Evolutionary conservation across 2,888 invertebrate genomes (phyloP), one percentile per base, ranked within the genome.

Genomic region (Rhamnusium bicolor): DNA sequence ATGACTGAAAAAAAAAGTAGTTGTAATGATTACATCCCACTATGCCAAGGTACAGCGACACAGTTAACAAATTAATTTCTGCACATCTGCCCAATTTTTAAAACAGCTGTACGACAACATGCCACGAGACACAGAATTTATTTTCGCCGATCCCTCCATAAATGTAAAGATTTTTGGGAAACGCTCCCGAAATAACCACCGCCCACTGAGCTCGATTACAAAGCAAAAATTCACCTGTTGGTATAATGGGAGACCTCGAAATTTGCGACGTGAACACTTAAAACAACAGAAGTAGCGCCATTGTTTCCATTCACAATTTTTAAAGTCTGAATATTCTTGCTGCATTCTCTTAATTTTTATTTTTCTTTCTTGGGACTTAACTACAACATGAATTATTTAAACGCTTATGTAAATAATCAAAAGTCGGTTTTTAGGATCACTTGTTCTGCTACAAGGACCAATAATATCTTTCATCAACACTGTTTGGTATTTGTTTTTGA

Each of bases 131-230:
- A 8, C 8, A 14, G 29, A 29, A 46, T 27, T 46, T 46, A 61
- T 61, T 61, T 46, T 61, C 14, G 46, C 7, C 14, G 40, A 40
- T 32, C 27, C 46, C 61, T 14, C 18, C 21, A 58, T 40, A 63
- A 56, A 61, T 61, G 27, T 40, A 29, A 40, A 49, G 8, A n/a
- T 3, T 61, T 67, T 71, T 51, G 68, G 53, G 61, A 68, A 71
- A 46, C 40, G 61, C n/a, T 74, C 58, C 68, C 56, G 54, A 24
- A 62, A 67, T 68, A 71, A 4, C 10, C 51, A 27, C 71, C 69
- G 16, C 69, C 74, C 14, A 71, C 74, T 53, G 46, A 5, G 12
- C 10, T 29, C 21, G 40, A 18, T 61, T 61, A 61, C 46, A 61
- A 40, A 40, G 32, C 61, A n/a, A 61, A 58, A 58, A 40, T 46